Evolutionary conservation across 1,140 invertebrate genomes (phyloP).

Genomic region (Brachionus asplanchnoidis): DNA sequence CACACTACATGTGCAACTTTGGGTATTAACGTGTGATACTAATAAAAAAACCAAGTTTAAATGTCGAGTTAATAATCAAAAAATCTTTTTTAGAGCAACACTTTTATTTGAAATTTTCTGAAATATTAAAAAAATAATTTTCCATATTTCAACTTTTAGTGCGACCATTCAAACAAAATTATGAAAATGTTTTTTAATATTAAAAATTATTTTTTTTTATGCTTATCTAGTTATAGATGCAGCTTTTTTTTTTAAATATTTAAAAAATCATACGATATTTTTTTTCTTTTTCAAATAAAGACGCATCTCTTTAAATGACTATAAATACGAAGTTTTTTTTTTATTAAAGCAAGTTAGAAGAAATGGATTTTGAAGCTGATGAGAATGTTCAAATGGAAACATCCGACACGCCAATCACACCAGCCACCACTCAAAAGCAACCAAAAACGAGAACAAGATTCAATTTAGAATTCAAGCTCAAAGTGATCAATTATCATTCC

Average conservation of each 20-base stretch:
- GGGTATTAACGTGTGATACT: no score
- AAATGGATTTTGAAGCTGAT: constrained; percentile 22
- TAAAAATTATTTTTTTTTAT: background rate
- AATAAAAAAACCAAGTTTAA: no score
- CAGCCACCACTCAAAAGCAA: constrained; percentile 10
- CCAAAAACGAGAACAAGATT: constrained; percentile 15
- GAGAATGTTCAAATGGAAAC: constrained; percentile 29
- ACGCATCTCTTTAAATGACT: no score
- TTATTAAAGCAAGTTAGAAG: constrained; percentile 12
- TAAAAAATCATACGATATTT: no score
- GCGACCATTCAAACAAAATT: background rate
- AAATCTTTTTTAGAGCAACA: constrained; percentile 2
- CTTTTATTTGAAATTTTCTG: constrained; percentile 2
- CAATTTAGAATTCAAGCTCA: constrained; percentile 5
- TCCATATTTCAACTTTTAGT: background rate
- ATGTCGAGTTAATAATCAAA: no score
- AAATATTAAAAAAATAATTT: constrained; percentile 21
- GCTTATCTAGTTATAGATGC: no score
- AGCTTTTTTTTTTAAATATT: no score
- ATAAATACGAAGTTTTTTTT: no score
- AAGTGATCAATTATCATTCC: background rate
- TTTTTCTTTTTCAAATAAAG: no score
- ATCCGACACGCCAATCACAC: background rate
- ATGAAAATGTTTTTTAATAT: constrained; percentile 22
- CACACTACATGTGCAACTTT: no score